phyloP scores from a whole-genome alignment of 1,140 invertebrate genomes.

The Branchinecta lynchi region DNA sequence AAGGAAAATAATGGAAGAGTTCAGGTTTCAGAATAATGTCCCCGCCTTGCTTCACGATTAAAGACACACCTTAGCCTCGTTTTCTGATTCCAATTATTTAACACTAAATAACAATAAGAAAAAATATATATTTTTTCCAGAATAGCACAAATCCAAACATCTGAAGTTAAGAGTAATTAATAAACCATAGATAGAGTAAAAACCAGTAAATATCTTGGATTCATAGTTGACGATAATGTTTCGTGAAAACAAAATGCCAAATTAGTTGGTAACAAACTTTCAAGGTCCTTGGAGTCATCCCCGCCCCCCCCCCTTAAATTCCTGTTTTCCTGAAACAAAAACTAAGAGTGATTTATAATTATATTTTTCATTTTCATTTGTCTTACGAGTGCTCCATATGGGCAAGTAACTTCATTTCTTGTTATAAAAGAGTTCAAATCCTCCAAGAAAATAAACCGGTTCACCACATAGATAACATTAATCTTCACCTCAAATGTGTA shows the following conservation, averaged over 20 bases:
- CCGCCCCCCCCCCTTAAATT: neutral
- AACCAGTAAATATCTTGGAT: neutral
- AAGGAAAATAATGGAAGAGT: too few species aligned
- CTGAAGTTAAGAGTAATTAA: neutral
- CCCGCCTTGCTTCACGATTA: too few species aligned
- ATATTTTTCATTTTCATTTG: constrained; percentile 10
- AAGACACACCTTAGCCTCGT: too few species aligned
- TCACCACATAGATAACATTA: constrained; percentile 6
- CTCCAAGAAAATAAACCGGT: neutral
- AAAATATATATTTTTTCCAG: constrained; percentile 2
- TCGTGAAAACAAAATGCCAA: neutral
- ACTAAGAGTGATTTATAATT: neutral
- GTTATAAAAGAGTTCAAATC: constrained; percentile 7
- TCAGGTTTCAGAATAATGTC: too few species aligned
- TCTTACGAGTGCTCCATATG: constrained; percentile 6
- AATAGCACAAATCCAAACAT: constrained; percentile 1
- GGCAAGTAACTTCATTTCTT: constrained; percentile 9
- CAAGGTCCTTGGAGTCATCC: constrained; percentile 8
- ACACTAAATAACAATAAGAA: neutral
- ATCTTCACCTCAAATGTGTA: neutral
- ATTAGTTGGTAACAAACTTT: constrained; percentile 10
- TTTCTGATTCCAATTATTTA: neutral
- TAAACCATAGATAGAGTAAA: too few species aligned
- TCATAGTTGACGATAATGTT: constrained; percentile 7
- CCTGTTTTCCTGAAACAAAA: constrained; percentile 6